Evolutionary conservation across 2,113 vertebrate genomes (phyloP).

Genomic region (Diphyllodes magnificus): DNA sequence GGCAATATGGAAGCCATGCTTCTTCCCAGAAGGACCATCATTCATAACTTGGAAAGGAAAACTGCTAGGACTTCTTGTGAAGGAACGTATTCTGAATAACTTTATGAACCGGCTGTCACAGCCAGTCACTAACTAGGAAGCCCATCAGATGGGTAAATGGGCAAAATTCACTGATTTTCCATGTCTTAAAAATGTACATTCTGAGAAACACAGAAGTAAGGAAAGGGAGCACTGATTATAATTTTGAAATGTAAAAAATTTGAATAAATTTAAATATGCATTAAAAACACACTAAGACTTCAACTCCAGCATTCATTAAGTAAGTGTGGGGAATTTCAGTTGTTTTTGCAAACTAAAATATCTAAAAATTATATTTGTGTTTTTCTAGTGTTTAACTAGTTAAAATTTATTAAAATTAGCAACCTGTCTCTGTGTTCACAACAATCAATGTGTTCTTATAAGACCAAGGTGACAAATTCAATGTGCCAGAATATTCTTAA

Average conservation of each 20-base stretch:
- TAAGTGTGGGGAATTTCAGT: background rate
- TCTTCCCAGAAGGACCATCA: background rate
- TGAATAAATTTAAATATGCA: background rate
- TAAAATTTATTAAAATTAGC: background rate
- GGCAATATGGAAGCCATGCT: background rate
- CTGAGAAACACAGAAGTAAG: background rate
- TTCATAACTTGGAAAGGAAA: background rate
- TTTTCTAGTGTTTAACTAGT: background rate
- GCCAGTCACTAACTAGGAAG: background rate
- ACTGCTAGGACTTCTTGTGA: background rate
- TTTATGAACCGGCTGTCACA: background rate
- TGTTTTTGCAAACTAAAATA: background rate
- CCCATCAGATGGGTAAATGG: rapidly evolving
- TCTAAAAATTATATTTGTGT: background rate
- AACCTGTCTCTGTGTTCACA: background rate
- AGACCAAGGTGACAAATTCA: background rate
- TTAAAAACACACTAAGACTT: background rate
- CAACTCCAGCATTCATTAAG: background rate
- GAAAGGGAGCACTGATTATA: background rate
- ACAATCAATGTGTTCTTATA: background rate
- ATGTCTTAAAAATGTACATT: background rate
- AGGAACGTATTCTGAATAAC: background rate
- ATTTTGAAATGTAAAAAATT: background rate
- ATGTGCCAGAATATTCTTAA: background rate
- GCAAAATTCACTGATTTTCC: background rate